Evolutionary conservation across 2,888 invertebrate genomes (phyloP), one percentile per base, ranked within the genome.

Genomic region (Anorthoa munda): DNA sequence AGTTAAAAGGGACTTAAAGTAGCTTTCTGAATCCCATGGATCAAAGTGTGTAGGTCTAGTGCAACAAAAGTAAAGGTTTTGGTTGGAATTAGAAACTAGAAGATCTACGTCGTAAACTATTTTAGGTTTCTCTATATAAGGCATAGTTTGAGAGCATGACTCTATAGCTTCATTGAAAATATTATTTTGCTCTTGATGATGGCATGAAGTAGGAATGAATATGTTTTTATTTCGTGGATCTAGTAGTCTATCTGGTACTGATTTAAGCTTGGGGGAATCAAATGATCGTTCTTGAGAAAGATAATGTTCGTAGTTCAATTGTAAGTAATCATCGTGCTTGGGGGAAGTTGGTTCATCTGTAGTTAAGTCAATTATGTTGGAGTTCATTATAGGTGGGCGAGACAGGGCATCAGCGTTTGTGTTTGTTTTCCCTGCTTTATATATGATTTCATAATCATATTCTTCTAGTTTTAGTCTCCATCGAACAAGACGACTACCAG

Each of bases 21-120:
- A 89, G 61, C 84, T 88, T 84, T 89, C 88, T 2, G 85, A 72
- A 59, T 87, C 85, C 87, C 89, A 88, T 11, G 87, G 77, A n/a
- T 82, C 77, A 77, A n/a, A n/a, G 58, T 88, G 77, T 23, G 70
- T 81, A 0, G 87, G 86, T 80, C 88, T 81, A 15, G 88, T 77
- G 61, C 23, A 66, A 26, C 73, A 59, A 56, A 87, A 83, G 11
- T 63, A 66, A 3, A 85, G 12, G 55, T 85, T 87, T 86, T 88
- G 87, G 17, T 87, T 82, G 58, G 82, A 58, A 12, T 88, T 66
- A 21, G 86, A 88, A 15, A 85, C 58, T n/a, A 39, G 51, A 31
- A 84, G 53, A 67, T 89, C 86, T 1, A 66, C 56, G 9, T 87
- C 82, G 39, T 89, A 89, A n/a, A 90, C 73, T 26, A 69, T 13